A percentile compares a stretch with the other conserved stretches of the same genome.
phyloP scores from a whole-genome alignment of 2,797 vertebrate genomes.

The Sebastes oblongus region DNA sequence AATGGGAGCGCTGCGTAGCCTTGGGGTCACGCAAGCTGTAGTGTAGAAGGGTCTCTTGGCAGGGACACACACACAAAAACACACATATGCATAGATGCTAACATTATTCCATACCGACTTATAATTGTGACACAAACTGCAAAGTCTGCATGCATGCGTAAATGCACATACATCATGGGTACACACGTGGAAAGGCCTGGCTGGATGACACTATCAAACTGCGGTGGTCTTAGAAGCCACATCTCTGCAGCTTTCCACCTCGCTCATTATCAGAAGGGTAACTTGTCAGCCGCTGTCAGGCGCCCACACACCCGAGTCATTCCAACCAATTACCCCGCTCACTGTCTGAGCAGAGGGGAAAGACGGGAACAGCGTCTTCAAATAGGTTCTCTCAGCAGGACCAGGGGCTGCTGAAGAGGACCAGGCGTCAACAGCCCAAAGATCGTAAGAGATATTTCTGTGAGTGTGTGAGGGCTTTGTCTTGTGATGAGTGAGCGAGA shows the following conservation, averaged over 20 bases:
- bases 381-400: conserved; percentile 26
- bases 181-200: not conserved
- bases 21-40: conserved; percentile 66
- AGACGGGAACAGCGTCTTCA: conserved; percentile 20
- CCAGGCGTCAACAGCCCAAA: not conserved
- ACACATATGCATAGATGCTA: conserved; percentile 3
- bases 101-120: conserved; percentile 23
- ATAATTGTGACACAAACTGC: conserved; percentile 18
- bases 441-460: conserved; percentile 15
- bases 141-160: conserved; percentile 8
- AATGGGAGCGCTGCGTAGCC: conserved; percentile 62
- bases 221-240: conserved; percentile 16
- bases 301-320: conserved; percentile 60
- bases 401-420: conserved; percentile 17
- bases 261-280: conserved; percentile 60
- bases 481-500: conserved; percentile 12
- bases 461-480: conserved; percentile 22
- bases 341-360: conserved; percentile 34
- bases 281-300: conserved; percentile 49
- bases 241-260: conserved; percentile 42
- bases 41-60: conserved; percentile 24
- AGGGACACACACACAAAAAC: conserved; percentile 1
- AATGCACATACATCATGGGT: conserved; percentile 20
- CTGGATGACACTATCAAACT: conserved; percentile 16
- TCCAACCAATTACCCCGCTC: conserved; percentile 65